Evolutionary conservation across 37 sponge, comb jelly and placozoan genomes (phyloP), one percentile per base, ranked within the genome.

Genomic region (Crambe crambe): DNA sequence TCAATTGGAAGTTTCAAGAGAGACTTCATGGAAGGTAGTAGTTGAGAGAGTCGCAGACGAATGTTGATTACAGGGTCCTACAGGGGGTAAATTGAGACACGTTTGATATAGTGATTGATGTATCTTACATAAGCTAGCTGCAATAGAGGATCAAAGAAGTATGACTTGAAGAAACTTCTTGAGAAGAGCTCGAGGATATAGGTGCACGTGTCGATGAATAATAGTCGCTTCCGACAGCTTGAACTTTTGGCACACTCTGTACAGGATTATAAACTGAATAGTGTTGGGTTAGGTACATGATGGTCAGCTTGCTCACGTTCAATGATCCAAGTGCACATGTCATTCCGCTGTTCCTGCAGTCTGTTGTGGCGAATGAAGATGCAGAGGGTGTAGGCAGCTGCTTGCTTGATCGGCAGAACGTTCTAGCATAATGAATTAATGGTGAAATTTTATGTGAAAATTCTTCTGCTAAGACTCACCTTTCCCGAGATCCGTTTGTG

Each of bases 331-430:
- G 35, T 18, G 44, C 81, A 80, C 20, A 94, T 39, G 10, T 87
- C 89, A 25, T 83, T 37, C 37, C 91, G 31, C 42, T 91, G 87
- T 41, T 94, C 95, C 27, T 62, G 37, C 69, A 56, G 86, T 34
- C 89, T 64, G 26, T 81, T 79, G 70, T 80, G 31, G 22, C 80
- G 73, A 0, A 90, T 78, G 42, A 80, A 77, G 20, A 71, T 3
- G 27, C 84, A 84, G 21, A 87, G 81, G 34, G 91, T 79, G 1
- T 51, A 29, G 9, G 62, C 37, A 62, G 95, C 91, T 20, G 92
- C 82, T 3, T 74, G 37, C 80, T 87, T 90, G 39, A 94, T 91
- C 43, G 95, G 95, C 15, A 83, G 39, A 9, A 90, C 94, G 68
- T 26, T 80, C 94, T 93, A 68, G 23, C 59, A 80, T 25, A 27